Conservation (phyloP, 2,113 vertebrate species). For the Osmerus mordax region DNA sequence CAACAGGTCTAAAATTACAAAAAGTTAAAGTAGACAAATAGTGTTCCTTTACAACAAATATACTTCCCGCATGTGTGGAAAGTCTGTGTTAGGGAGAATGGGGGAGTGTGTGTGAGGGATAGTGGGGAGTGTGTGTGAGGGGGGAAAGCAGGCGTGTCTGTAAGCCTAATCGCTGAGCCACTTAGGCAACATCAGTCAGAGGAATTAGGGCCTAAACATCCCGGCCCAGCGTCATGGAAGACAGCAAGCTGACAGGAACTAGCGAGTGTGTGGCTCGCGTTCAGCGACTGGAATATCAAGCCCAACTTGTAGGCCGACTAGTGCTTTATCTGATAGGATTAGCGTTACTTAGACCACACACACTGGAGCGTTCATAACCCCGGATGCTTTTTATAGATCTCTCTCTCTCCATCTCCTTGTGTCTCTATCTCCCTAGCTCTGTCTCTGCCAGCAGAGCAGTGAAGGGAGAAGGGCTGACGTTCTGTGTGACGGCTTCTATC, state of each 20-base stretch:
- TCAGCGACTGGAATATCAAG: constrained; percentile 45
- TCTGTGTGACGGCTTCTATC: constrained; percentile 45
- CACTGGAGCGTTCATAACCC: constrained; percentile 39
- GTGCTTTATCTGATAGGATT: constrained; percentile 64
- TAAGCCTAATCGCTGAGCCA: constrained; percentile 39
- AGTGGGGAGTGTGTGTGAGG: background rate
- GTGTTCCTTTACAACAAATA: too few species aligned
- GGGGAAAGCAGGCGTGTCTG: constrained; percentile 40
- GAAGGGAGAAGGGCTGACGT: constrained; percentile 41
- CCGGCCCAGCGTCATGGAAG: constrained; percentile 36
- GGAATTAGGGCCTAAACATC: constrained; percentile 45
- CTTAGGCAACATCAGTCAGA: constrained; percentile 46
- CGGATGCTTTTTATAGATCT: constrained; percentile 32
- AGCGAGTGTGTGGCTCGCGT: constrained; percentile 47
- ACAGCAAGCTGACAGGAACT: constrained; percentile 55
- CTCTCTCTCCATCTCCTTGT: background rate
- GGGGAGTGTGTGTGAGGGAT: background rate
- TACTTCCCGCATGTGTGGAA: too few species aligned
- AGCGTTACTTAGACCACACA: constrained; percentile 43
- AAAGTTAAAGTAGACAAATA: too few species aligned
- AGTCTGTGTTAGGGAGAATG: too few species aligned
- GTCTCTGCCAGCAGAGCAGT: constrained; percentile 23
- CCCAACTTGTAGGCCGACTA: constrained; percentile 54
- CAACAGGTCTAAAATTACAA: too few species aligned
- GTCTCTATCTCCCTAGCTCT: constrained; percentile 11